phyloP scores from a whole-genome alignment of 2,113 vertebrate genomes.

The Thalassoma bifasciatum region DNA sequence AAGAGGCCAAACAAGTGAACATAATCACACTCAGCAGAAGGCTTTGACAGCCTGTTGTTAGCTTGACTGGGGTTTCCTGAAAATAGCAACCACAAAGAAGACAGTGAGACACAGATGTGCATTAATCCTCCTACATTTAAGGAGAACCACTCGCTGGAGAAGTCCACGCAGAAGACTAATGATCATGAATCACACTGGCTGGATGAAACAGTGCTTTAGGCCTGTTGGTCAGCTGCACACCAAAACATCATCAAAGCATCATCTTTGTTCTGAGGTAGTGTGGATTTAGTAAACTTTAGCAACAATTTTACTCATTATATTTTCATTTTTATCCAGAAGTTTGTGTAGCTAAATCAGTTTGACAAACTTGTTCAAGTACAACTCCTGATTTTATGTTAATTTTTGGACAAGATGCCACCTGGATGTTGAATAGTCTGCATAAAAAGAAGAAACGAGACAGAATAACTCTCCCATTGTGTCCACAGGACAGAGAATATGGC shows the following conservation, averaged over 20 bases:
- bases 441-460: neutral
- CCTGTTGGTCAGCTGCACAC: slow-evolving; percentile 11
- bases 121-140: neutral
- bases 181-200: neutral
- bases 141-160: slow-evolving; percentile 13
- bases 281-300: neutral
- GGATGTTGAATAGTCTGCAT: neutral
- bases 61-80: slow-evolving; percentile 24
- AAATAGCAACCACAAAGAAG: slow-evolving; percentile 55
- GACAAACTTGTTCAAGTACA: neutral
- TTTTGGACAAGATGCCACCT: neutral
- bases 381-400: neutral
- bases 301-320: neutral
- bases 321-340: neutral
- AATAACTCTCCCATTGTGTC: neutral
- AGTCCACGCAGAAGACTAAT: neutral
- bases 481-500: neutral
- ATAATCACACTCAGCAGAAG: slow-evolving; percentile 31
- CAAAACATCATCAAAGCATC: neutral
- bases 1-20: slow-evolving; percentile 26
- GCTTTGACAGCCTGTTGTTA: slow-evolving; percentile 47
- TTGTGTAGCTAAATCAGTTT: neutral
- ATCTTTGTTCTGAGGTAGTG: neutral
- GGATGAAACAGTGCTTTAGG: slow-evolving; percentile 11
- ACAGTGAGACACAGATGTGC: slow-evolving; percentile 20